Percentiles rank a stretch among this genome's conserved stretches.
phyloP scores from a whole-genome alignment of 2,797 vertebrate genomes.

The Rousettus madagascariensis region DNA sequence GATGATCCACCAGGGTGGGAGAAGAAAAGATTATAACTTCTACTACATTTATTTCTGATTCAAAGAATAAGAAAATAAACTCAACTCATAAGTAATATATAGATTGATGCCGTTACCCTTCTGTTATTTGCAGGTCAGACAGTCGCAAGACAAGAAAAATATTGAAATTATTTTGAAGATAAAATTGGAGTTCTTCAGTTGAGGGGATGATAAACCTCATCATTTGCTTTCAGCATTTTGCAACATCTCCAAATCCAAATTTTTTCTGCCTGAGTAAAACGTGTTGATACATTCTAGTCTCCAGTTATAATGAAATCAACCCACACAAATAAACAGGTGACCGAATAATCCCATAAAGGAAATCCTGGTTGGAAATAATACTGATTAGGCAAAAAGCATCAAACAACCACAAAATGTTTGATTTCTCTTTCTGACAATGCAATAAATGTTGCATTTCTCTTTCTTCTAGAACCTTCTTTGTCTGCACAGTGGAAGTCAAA shows the following conservation, averaged over 20 bases:
- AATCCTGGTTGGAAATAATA: slow-evolving; percentile 7
- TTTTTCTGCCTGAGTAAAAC: slow-evolving; percentile 6
- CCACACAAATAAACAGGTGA: background rate
- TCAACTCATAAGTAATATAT: background rate
- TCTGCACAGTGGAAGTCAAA: background rate
- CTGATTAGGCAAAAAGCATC: slow-evolving; percentile 5
- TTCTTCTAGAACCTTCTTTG: slow-evolving; percentile 1
- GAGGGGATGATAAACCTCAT: background rate
- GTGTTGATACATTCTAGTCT: slow-evolving; percentile 8
- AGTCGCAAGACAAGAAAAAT: slow-evolving; percentile 16
- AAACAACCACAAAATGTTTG: background rate
- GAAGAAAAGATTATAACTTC: background rate
- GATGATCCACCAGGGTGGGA: background rate
- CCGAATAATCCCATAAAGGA: slow-evolving; percentile 3
- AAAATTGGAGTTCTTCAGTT: background rate
- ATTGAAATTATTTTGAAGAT: background rate
- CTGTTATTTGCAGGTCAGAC: background rate
- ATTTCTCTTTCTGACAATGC: background rate
- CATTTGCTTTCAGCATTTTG: slow-evolving; percentile 22
- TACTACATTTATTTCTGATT: background rate
- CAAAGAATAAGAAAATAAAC: slow-evolving; percentile 11
- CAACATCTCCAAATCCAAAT: background rate
- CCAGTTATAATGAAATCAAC: slow-evolving; percentile 3
- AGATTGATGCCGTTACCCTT: background rate
- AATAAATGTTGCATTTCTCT: slow-evolving; percentile 17